Conservation (phyloP, 2,113 vertebrate genomes). For the Panthera leo region DNA sequence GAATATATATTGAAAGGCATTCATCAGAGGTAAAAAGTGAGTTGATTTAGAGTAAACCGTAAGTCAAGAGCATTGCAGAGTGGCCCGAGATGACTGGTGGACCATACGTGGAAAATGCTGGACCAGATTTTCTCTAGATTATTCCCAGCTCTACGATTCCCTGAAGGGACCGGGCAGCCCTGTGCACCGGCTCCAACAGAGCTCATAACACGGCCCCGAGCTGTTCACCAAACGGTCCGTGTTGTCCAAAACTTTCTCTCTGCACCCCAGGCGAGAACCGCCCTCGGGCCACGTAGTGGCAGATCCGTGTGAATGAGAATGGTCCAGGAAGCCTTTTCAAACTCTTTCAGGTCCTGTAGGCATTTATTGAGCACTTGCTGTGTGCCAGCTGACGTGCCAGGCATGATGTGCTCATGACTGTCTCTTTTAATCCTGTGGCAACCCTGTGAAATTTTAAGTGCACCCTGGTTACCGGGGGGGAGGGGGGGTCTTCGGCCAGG, state of each 20-base stretch:
- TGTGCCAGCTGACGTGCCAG: rapidly evolving
- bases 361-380: background rate
- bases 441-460: background rate
- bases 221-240: rapidly evolving
- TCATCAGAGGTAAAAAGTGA: background rate
- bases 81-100: rapidly evolving
- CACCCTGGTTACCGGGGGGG: background rate
- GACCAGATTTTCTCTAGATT: background rate
- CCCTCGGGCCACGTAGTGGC: rapidly evolving
- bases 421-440: background rate
- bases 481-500: too few relatives aligned
- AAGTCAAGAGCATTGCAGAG: rapidly evolving
- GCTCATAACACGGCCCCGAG: background rate
- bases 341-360: too few relatives aligned
- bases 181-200: background rate
- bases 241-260: too few relatives aligned
- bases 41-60: too few relatives aligned
- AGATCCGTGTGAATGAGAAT: rapidly evolving
- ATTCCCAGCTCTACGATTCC: background rate
- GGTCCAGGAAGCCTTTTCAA: background rate
- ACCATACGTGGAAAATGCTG: background rate
- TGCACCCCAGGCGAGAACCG: rapidly evolving
- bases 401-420: background rate
- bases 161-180: background rate
- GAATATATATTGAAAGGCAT: background rate